Base-by-base conservation (phyloP, 2,888 invertebrate genomes). In the Drosophila kokeensis region DNA sequence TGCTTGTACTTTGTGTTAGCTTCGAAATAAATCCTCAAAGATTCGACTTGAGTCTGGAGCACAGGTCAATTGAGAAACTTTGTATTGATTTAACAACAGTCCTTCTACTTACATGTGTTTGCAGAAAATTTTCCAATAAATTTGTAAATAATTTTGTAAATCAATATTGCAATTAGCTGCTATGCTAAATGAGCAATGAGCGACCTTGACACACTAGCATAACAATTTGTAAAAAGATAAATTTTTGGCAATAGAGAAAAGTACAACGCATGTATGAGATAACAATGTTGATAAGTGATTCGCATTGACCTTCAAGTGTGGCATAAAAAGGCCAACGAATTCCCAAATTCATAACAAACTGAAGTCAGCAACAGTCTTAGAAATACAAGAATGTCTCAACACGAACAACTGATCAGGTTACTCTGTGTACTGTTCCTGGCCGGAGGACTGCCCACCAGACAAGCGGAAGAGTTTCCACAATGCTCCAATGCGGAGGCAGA, bases 401-500 rank as follows among this genome's bases (percentile, higher is more conserved):
- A 58, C 10, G 27, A 60, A 40, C 38, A 30, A 38, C 1, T 63
- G 11, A 13, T 30, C 29, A 50, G 53, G 32, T 8, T 65, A 4
- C 15, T 85, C 21, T 60, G 65, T 49, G 55, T 83, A 27, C 27
- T 88, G 10, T 6, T 81, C 11, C 61, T 85, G 21, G 13, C 54
- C 6, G 62, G 10, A 54, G 60, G 32, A 34, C 7, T 65, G 0
- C 5, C n/a, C 4, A 4, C 15, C 1, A 34, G 40, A 13, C n/a
- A 27, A 10, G 83, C 73, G 0, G 76, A 81, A 21, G 55, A 73
- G 2, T 91, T 82, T 61, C 70, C 88, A 1, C 82, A 91, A 49
- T 91, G 91, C 38, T 7, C 18, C 4, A 57, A 72, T 34, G 77
- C 76, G 2, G 58, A 45, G 0, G 8, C 30, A 8, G 82, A 84